phyloP scores from a whole-genome alignment of 1,140 invertebrate genomes.

The Chelonus insularis region DNA sequence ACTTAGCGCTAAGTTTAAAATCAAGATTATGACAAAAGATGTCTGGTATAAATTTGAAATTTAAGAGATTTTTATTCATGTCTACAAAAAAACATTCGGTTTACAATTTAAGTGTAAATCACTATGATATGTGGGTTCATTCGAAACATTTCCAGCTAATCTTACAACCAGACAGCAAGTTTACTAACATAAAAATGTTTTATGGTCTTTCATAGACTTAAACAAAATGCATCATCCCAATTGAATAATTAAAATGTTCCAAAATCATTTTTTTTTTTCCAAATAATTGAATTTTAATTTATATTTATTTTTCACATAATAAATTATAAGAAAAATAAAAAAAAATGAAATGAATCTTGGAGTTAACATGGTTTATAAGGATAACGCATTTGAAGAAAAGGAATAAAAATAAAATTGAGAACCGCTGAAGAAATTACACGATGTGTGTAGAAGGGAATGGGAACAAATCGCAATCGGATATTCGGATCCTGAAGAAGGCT shows the following conservation, averaged over 20 bases:
- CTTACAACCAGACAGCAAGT: constrained; percentile 57
- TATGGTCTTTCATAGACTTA: constrained; percentile 38
- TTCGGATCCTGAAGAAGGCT: constrained; percentile 41
- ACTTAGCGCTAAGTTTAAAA: constrained; percentile 43
- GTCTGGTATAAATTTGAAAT: constrained; percentile 59
- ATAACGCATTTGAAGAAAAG: too few relatives aligned
- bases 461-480: constrained; percentile 50
- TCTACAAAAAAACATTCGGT: constrained; percentile 6
- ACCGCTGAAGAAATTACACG: constrained; percentile 8
- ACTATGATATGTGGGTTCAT: constrained; percentile 60
- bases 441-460: constrained; percentile 34
- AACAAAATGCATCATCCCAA: constrained; percentile 15
- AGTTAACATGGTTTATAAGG: too few relatives aligned
- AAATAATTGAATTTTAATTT: too few relatives aligned
- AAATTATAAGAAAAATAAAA: too few relatives aligned
- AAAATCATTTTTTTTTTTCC: too few relatives aligned
- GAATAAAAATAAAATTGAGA: constrained; percentile 2
- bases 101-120: constrained; percentile 54
- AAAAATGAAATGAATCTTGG: too few relatives aligned
- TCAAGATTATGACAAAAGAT: constrained; percentile 55
- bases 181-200: constrained; percentile 57
- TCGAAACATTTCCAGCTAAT: constrained; percentile 57
- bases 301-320: too few relatives aligned
- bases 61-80: constrained; percentile 49
- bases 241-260: too few relatives aligned